Base-by-base conservation (phyloP, 1,140 invertebrate species). In the Drosophila carrolli region DNA sequence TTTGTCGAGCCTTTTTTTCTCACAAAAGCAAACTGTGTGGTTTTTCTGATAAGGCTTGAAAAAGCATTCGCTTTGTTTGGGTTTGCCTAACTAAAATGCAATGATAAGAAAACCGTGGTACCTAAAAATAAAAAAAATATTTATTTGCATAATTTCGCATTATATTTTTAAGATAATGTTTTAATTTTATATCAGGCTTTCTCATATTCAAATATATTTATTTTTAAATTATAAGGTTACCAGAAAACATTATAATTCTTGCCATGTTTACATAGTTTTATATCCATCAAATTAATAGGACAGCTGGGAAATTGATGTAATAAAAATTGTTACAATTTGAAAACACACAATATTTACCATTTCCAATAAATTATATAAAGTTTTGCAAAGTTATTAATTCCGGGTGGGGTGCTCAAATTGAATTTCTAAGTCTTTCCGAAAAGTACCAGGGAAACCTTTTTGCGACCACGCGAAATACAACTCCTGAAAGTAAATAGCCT, bases 401-500 rank as follows among this genome's bases (percentile, higher is more conserved):
- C 16, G 38, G 43, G 7, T 27, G 16, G 59, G 46, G 29, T 27
- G 19, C n/a, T 16, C 5, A 43, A 68, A 58, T 41, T 71, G 13
- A 50, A 16, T 71, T 58, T 58, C 5, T 29, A 41, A 48, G 37
- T 41, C 65, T 9, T 37, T 47, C 27, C 43, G 2, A 13, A 48
- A 23, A 27, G 13, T 57, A 40, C 16, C 16, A 16, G 50, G n/a
- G 35, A 70, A 67, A 51, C 60, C 60, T 68, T 66, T 66, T 53
- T 55, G 29, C 56, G 43, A 35, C 27, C 41, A 32, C 19, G 65
- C 29, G 47, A 54, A 70, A 71, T 47, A 71, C 37, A 71, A 71
- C 65, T 71, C 65, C 29, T 9, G 35, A 10, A 71, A 50, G 65
- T 71, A 71, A 71, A 50, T 29, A 58, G n/a, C 53, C 44, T 4